A percentile compares a stretch with the other conserved stretches of the same genome.
Conservation (phyloP, 1,140 invertebrate genomes). For the Aporrectodea caliginosa region DNA sequence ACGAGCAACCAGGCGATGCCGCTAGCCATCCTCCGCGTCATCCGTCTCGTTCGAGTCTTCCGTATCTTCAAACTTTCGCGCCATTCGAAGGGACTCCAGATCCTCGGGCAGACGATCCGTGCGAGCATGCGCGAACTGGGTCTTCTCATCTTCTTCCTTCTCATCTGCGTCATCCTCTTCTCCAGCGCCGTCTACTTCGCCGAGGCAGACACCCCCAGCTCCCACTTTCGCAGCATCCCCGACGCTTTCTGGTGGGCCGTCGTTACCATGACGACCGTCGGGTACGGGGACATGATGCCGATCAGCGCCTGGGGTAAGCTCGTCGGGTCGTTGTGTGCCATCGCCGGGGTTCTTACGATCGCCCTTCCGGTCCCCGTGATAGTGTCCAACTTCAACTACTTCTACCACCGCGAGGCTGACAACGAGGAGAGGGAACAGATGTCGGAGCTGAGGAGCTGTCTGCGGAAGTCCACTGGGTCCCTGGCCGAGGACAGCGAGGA, state of each 20-base stretch:
- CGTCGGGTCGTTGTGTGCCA: constrained; percentile 95
- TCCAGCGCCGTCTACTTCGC: constrained; percentile 97
- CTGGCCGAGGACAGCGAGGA: not conserved
- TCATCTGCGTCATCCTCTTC: constrained; percentile 94
- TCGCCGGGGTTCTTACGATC: constrained; percentile 80
- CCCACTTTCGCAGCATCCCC: constrained; percentile 95
- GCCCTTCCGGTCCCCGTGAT: constrained; percentile 94
- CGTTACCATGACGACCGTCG: constrained; percentile 96
- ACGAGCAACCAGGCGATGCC: constrained; percentile 56
- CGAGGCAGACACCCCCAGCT: constrained; percentile 89
- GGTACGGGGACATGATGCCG: constrained; percentile 94
- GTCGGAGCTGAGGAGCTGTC: not conserved
- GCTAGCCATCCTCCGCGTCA: constrained; percentile 56
- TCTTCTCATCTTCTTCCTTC: constrained; percentile 98
- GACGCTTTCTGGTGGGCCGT: constrained; percentile 64
- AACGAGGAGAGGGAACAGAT: constrained; percentile 15
- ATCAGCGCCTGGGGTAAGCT: constrained; percentile 99
- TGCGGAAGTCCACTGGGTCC: not conserved
- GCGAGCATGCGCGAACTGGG: constrained; percentile 99
- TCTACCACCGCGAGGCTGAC: constrained; percentile 78
- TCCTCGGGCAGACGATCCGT: constrained; percentile 83
- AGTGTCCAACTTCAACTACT: constrained; percentile 99
- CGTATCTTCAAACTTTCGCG: constrained; percentile 58
- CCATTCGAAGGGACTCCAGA: constrained; percentile 58
- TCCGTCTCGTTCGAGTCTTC: constrained; percentile 57